These are phyloP conservation scores for Ctenodactylus gundi DNA, from an alignment of 2,113 vertebrate species.

Conservation along the genomic window DNA sequence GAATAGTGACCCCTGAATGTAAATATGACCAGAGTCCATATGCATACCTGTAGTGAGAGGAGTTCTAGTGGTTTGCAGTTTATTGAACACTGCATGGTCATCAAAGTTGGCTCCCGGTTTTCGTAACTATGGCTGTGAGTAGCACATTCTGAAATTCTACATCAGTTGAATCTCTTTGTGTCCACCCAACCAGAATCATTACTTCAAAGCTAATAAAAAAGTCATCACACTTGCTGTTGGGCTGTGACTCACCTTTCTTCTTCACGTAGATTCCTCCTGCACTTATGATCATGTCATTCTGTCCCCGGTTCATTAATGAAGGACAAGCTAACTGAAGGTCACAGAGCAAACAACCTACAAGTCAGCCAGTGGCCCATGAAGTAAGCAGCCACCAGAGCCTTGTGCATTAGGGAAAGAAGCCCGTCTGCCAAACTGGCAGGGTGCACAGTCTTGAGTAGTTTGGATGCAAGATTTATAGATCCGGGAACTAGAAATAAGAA, in stretches of 20 bases:
- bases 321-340: neutral
- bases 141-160: neutral
- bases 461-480: neutral
- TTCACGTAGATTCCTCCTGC: too few species aligned
- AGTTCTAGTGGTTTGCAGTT: neutral
- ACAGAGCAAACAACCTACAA: neutral
- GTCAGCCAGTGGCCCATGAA: neutral
- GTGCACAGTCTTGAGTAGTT: neutral
- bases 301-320: neutral
- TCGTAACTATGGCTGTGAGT: neutral
- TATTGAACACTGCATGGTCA: neutral
- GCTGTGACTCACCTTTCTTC: neutral
- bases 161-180: neutral
- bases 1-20: neutral
- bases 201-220: conserved; percentile 17
- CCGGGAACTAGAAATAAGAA: neutral
- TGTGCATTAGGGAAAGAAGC: neutral
- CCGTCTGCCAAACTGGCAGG: neutral
- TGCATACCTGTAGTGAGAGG: neutral
- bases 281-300: neutral
- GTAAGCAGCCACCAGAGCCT: neutral
- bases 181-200: neutral
- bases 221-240: neutral
- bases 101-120: neutral
- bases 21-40: neutral